Percentiles rank a stretch among this genome's conserved stretches.
These are phyloP conservation scores for Hestina assimilis DNA, from an alignment of 1,140 invertebrate species.

Conservation along the genomic window DNA sequence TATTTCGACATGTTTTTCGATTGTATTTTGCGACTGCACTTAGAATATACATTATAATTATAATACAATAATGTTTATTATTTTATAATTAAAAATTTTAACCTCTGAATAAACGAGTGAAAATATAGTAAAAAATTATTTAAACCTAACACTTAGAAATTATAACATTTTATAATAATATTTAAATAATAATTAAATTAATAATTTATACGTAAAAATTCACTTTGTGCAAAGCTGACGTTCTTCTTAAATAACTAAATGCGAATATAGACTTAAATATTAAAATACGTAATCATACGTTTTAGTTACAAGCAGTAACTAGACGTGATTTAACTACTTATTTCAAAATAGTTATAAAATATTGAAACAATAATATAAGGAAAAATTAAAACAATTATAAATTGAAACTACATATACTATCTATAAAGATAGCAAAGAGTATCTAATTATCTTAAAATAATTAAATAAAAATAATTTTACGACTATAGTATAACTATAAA, in stretches of 20 bases:
- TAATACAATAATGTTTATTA: too few species aligned
- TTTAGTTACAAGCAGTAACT: slow-evolving; percentile 47
- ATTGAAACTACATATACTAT: slow-evolving; percentile 27
- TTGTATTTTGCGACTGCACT: too few species aligned
- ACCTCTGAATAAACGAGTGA: slow-evolving; percentile 42
- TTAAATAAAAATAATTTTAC: neutral
- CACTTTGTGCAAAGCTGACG: slow-evolving; percentile 53
- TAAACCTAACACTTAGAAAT: slow-evolving; percentile 19
- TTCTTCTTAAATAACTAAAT: slow-evolving; percentile 10
- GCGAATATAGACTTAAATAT: neutral
- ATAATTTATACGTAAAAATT: slow-evolving; percentile 9
- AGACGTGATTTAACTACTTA: slow-evolving; percentile 36
- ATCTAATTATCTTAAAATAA: neutral
- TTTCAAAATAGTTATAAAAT: too few species aligned
- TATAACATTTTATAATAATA: slow-evolving; percentile 12
- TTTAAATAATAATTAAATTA: slow-evolving; percentile 5
- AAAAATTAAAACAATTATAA: neutral
- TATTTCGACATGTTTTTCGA: too few species aligned
- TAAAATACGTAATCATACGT: slow-evolving; percentile 32
- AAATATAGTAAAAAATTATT: slow-evolving; percentile 60
- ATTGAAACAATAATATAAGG: too few species aligned
- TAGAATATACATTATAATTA: too few species aligned
- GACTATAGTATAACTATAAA: neutral
- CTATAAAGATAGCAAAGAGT: slow-evolving; percentile 24
- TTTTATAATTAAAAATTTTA: slow-evolving; percentile 13